These are phyloP conservation scores for Ectropis grisescens DNA, from an alignment of 1,140 invertebrate species.

Conservation along the genomic window DNA sequence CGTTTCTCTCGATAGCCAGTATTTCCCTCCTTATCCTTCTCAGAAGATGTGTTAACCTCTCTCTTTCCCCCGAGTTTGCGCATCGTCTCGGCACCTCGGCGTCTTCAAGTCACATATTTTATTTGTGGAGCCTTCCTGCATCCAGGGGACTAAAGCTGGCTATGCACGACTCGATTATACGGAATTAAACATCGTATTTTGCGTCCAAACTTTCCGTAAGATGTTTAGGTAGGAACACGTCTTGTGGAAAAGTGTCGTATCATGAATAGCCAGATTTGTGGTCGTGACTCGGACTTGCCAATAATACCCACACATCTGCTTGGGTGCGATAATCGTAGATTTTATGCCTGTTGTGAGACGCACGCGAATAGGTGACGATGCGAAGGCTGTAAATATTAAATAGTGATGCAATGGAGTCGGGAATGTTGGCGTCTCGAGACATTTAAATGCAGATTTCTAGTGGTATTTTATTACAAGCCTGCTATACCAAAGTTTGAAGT, in stretches of 20 bases:
- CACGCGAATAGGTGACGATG: conserved; percentile 23
- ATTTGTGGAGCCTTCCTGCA: conserved; percentile 67
- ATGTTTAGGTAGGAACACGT: no score
- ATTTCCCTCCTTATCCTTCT: conserved; percentile 28
- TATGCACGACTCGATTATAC: conserved; percentile 29
- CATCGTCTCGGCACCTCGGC: conserved; percentile 61
- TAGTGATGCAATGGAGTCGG: conserved; percentile 24
- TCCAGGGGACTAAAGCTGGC: conserved; percentile 54
- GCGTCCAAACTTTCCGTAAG: conserved; percentile 4
- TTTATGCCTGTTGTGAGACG: conserved; percentile 43
- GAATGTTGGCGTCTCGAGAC: conserved; percentile 26
- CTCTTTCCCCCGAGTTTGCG: conserved; percentile 38
- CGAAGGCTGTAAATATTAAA: conserved; percentile 26
- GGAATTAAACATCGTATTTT: conserved; percentile 8
- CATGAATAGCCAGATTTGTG: conserved; percentile 37
- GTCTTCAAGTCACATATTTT: conserved; percentile 69
- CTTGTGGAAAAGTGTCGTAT: no score
- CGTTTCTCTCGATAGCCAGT: conserved; percentile 64
- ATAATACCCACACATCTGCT: conserved; percentile 59
- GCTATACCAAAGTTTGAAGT: no score
- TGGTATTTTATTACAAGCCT: no score
- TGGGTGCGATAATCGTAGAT: conserved; percentile 45
- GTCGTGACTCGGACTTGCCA: conserved; percentile 51
- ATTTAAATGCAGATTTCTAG: conserved; percentile 19
- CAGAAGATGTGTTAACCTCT: conserved; percentile 9